Evolutionary conservation across 1,140 invertebrate genomes (phyloP), one percentile per base, ranked within the genome.

Genomic region (Muscidifurax raptorellus): DNA sequence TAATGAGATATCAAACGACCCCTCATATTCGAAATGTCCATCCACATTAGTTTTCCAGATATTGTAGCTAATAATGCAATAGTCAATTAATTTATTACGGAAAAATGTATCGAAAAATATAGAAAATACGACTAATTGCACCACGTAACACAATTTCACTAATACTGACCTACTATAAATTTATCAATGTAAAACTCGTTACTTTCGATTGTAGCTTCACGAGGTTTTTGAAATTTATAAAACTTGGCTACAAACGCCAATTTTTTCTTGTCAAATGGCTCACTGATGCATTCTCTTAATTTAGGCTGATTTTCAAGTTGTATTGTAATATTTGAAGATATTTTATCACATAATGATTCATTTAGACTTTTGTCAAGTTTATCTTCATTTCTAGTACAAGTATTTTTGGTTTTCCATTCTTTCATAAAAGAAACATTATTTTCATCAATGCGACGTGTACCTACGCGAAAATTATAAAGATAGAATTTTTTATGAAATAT

Each of bases 151-250:
- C 32, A 7, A 28, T 82, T 32, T 76, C 6, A 25, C 64, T 64
- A 30, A 22, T 66, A 47, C 77, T 87, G 86, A 90, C 88, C 86
- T 5, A 88, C 81, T 10, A 90, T 52, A 40, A 89, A 90, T 32
- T 80, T 86, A 22, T 82, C 74, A 2, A 82, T 22, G 10, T 66
- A 52, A 59, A 89, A 87, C 10, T 78, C 32, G 10, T 47, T 72
- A 47, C 32, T 2, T 1, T 85, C 30, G 3, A 86, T 0, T 6
- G 87, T 88, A 32, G 79, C 82, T 22, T 88, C 86, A 2, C 81
- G 75, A 2, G 86, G 76, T 4, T 28, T 5, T 10, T 28, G 12
- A 47, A 5, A 78, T 28, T 71, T 74, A 59, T 64, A 27, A 27
- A 59, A 77, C 25, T 30, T 82, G 82, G 12, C 71, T 74, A 80